These are phyloP conservation scores for Sciurus niger DNA, from an alignment of 2,113 vertebrate genomes.

Conservation along the genomic window DNA sequence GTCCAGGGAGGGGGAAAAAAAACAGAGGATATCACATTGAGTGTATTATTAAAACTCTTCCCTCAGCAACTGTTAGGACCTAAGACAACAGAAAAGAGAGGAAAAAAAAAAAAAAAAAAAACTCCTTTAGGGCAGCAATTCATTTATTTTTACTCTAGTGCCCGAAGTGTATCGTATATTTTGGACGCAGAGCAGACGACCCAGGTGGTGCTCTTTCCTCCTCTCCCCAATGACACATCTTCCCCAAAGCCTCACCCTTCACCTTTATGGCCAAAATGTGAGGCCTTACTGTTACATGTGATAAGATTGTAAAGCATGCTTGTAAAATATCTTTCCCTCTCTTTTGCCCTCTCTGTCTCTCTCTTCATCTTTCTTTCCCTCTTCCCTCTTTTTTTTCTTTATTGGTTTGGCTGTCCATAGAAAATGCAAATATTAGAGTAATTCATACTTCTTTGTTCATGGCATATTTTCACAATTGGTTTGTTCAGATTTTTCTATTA, in stretches of 20 bases:
- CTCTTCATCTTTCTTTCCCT: neutral
- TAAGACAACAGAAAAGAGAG: neutral
- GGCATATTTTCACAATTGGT: neutral
- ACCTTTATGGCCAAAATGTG: neutral
- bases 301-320: neutral
- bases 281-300: neutral
- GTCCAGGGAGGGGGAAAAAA: neutral
- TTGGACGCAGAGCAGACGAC: neutral
- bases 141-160: neutral
- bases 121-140: neutral
- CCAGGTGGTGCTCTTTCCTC: neutral
- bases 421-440: neutral
- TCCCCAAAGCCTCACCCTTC: neutral
- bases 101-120: neutral
- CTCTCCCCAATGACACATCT: neutral
- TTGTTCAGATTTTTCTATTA: neutral
- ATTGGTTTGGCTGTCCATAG: neutral
- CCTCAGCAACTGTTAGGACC: neutral
- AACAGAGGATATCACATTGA: neutral
- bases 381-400: neutral
- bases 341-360: neutral
- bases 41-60: constrained; percentile 1
- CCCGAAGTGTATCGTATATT: neutral
- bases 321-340: neutral
- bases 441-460: neutral